Conservation (phyloP, 2,797 vertebrate genomes). For the Sebastes trivittatus region DNA sequence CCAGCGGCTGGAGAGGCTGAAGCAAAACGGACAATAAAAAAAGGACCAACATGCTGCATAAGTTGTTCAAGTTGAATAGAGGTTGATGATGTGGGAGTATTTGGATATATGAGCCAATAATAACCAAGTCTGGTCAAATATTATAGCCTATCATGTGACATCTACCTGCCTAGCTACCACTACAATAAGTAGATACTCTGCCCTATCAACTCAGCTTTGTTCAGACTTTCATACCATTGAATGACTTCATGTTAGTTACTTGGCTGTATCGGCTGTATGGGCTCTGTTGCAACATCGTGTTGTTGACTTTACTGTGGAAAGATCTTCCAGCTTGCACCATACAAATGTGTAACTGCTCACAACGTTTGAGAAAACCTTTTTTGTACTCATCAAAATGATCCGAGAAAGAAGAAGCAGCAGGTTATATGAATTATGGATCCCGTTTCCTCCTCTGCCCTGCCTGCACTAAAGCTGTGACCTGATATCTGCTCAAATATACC, state of each 20-base stretch:
- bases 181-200: slow-evolving; percentile 17
- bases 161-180: slow-evolving; percentile 39
- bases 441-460: slow-evolving; percentile 5
- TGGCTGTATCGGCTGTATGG: slow-evolving; percentile 20
- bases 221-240: slow-evolving; percentile 41
- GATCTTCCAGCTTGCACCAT: slow-evolving; percentile 34
- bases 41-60: slow-evolving; percentile 23
- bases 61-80: not conserved
- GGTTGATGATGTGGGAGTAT: slow-evolving; percentile 26
- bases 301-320: slow-evolving; percentile 58
- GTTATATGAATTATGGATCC: not conserved
- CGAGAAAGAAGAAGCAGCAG: slow-evolving; percentile 28
- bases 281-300: slow-evolving; percentile 40
- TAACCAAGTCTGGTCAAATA: slow-evolving; percentile 44
- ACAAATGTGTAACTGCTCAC: slow-evolving; percentile 11
- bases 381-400: slow-evolving; percentile 12
- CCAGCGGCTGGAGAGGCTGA: slow-evolving; percentile 92
- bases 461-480: slow-evolving; percentile 51
- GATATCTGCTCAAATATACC: slow-evolving; percentile 33
- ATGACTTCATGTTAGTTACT: slow-evolving; percentile 39
- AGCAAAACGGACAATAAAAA: slow-evolving; percentile 86
- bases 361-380: slow-evolving; percentile 33
- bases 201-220: slow-evolving; percentile 40
- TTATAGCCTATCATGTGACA: slow-evolving; percentile 23
- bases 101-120: slow-evolving; percentile 36